Conservation (phyloP, 2,888 invertebrate genomes). For the Pheosia gnoma region DNA sequence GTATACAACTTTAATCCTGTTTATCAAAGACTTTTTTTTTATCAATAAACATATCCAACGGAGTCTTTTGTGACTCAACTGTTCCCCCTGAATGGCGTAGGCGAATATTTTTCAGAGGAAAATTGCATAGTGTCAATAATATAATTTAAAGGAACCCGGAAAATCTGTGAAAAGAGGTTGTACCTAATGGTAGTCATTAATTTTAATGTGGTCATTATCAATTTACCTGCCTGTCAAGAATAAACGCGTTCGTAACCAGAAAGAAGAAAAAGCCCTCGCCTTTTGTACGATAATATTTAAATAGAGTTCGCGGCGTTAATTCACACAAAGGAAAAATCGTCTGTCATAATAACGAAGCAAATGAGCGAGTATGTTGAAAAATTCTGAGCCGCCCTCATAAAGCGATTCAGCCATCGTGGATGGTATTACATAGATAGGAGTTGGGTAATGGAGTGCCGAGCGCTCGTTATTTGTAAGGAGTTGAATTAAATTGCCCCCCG, state of each 20-base stretch:
- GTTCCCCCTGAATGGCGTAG: too few relatives aligned
- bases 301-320: background rate
- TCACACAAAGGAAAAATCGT: constrained; percentile 16
- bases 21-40: too few relatives aligned
- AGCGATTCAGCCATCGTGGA: constrained; percentile 32
- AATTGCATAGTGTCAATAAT: too few relatives aligned
- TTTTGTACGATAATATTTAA: background rate
- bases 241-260: background rate
- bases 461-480: constrained; percentile 50
- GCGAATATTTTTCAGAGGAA: too few relatives aligned
- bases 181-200: too few relatives aligned
- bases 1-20: too few relatives aligned
- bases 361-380: constrained; percentile 34
- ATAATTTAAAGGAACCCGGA: too few relatives aligned
- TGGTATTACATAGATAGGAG: constrained; percentile 42
- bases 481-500: constrained; percentile 47
- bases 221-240: background rate
- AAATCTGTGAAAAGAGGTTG: too few relatives aligned
- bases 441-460: constrained; percentile 48
- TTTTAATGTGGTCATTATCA: background rate
- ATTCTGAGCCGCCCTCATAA: constrained; percentile 34
- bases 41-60: too few relatives aligned
- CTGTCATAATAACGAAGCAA: constrained; percentile 29
- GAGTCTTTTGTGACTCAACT: too few relatives aligned
- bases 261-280: background rate